Evolutionary conservation across 2,113 vertebrate genomes (phyloP), one percentile per base, ranked within the genome.

Genomic region (Paramisgurnus dabryanus): DNA sequence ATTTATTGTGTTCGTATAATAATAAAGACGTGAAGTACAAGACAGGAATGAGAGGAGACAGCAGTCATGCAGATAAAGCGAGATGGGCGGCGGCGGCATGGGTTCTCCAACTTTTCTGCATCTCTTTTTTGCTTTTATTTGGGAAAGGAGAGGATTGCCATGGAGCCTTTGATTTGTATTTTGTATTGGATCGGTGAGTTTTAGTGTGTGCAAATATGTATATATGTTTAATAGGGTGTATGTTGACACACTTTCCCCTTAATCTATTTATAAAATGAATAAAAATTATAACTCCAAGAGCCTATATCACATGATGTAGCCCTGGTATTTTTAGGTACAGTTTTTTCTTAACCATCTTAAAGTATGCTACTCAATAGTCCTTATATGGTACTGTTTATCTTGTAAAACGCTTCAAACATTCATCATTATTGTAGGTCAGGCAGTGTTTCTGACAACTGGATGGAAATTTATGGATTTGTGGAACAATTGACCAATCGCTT

Each of bases 111-210:
- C 66, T 89, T 27, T 39, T 85, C 1, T 67, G 40, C 9, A 55
- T 83, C 11, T 76, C 70, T 7, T 67, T 68, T 18, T 53, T 79
- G 64, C 67, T 84, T 1, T 81, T 84, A 2, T 7, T 80, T 5
- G 81, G 85, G 34, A 87, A 80, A 4, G 93, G 87, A 6, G 91
- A 92, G 7, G 91, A 94, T 7, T 98, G 97, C 85, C 90, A 91
- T 81, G 94, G 93, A 79, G 96, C 95, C 0, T 98, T 97, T 88
- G 96, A 98, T 85, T 87, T 98, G 69, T 98, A 98, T 88, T 97
- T 97, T 86, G 82, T 92, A 1, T 80, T 93, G 10, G 92, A 94
- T 88, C 91, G 88, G 93, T 94, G 79, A 90, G 90, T 76, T 53
- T 15, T 13, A 34, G 22, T 17, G 50, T 75, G 18, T 49, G n/a